Evolutionary conservation across 2,113 vertebrate genomes (phyloP), one percentile per base, ranked within the genome.

Genomic region (Uria aalge): DNA sequence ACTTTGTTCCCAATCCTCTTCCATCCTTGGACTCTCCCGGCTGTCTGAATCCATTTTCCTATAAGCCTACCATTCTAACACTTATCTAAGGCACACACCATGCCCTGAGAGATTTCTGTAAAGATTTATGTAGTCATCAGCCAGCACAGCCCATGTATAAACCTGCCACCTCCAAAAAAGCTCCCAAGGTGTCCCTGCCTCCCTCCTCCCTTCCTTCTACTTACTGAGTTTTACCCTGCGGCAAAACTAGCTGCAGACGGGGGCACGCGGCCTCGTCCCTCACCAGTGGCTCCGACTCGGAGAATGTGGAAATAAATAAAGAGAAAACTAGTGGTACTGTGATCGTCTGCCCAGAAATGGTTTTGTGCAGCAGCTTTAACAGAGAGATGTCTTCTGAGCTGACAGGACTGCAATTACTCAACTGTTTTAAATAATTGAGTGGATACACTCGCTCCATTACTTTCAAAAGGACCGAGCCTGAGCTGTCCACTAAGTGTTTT

Each of bases 351-450:
- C 27, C 87, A 85, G 85, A 80, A 4, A 38, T 16, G 85, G 75
- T 10, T 68, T 90, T 92, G 94, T 91, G 92, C 92, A 87, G 92
- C 94, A 86, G 92, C 91, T 88, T 94, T 91, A 75, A 52, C 79
- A 87, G 88, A 81, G 87, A 48, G 96, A 87, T 83, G 95, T 94
- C 92, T 92, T 56, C 87, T 67, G 86, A 94, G 85, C 93, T 96
- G 94, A 94, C 97, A 96, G 95, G 91, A 32, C 95, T 92, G 86
- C 86, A 95, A 77, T 94, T 95, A 90, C 84, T 94, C 95, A 92
- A 85, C 94, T 94, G 81, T 40, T 96, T 95, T 96, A 96, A 97
- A 97, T 96, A 96, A 95, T 95, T 95, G 96, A 97, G 95, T 92
- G 94, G 95, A 82, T 94, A 66, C 67, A 21, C 74, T 95, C n/a